Conservation (phyloP, 2,113 vertebrate genomes). For the Pterocles gutturalis region DNA sequence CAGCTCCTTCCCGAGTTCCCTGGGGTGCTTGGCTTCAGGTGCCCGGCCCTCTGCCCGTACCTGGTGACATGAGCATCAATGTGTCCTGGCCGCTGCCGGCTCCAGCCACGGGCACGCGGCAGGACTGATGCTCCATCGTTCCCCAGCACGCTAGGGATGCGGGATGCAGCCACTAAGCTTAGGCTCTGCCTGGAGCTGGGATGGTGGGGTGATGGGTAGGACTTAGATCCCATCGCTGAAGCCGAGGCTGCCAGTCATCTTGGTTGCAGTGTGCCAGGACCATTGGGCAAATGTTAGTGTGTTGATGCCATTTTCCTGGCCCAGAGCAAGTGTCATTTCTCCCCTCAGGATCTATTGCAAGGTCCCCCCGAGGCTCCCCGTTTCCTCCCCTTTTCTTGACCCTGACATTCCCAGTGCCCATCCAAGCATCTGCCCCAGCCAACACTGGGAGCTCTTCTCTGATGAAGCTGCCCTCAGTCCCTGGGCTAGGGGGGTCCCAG, state of each 20-base stretch:
- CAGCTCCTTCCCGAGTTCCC: background rate
- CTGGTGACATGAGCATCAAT: background rate
- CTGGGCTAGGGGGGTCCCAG: background rate
- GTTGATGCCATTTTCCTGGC: background rate
- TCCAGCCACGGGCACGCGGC: background rate
- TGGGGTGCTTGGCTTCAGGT: background rate
- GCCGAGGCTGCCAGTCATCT: accelerated
- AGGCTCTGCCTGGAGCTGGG: background rate
- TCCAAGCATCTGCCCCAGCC: background rate
- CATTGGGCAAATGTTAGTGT: background rate
- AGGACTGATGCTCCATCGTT: accelerated
- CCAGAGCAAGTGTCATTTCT: background rate
- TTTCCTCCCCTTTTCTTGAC: background rate
- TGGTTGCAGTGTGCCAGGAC: accelerated
- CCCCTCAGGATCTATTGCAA: background rate
- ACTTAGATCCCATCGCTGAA: background rate
- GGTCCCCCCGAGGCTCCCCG: background rate
- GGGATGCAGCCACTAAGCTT: background rate
- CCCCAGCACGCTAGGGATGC: too few species aligned
- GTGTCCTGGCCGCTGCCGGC: background rate
- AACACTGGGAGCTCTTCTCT: background rate
- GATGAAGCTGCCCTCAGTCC: background rate
- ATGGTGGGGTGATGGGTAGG: background rate
- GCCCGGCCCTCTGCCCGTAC: background rate
- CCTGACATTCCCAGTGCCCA: background rate